These are phyloP conservation scores for Picathartes gymnocephalus DNA, from an alignment of 2,113 vertebrate species.

Conservation along the genomic window DNA sequence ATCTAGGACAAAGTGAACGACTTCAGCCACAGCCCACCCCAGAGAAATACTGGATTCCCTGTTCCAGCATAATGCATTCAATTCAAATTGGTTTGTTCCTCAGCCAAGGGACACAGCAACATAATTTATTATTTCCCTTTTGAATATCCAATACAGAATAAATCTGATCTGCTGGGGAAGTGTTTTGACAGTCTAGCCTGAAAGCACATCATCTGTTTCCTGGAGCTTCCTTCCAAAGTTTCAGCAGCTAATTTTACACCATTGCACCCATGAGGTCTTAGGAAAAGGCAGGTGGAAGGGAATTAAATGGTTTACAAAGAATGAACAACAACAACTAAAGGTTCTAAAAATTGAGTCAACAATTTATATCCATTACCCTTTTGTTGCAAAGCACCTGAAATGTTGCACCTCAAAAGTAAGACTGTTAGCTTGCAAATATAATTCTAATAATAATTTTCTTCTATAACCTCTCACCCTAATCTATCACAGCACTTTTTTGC, in stretches of 20 bases:
- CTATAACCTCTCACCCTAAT: not conserved
- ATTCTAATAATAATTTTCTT: not conserved
- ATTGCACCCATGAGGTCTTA: not conserved
- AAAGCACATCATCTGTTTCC: constrained; percentile 56
- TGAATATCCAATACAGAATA: constrained; percentile 45
- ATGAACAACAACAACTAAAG: not conserved
- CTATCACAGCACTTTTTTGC: not conserved
- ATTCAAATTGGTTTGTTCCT: constrained; percentile 25
- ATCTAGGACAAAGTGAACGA: constrained; percentile 10
- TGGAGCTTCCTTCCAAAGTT: constrained; percentile 33
- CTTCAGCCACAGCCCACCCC: constrained; percentile 8
- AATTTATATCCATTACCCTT: not conserved
- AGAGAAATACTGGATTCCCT: not conserved
- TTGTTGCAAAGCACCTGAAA: not conserved
- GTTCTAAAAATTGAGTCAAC: not conserved
- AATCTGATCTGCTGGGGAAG: constrained; percentile 44
- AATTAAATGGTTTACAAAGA: not conserved
- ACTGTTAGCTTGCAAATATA: not conserved
- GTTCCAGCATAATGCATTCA: not conserved
- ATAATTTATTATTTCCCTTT: constrained; percentile 56
- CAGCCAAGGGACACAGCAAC: constrained; percentile 42
- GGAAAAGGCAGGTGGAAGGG: not conserved
- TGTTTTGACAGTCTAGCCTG: constrained; percentile 44
- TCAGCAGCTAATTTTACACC: constrained; percentile 28
- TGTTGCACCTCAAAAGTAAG: not conserved